phyloP scores from a whole-genome alignment of 1,140 invertebrate species.

The Theocolax elegans region DNA sequence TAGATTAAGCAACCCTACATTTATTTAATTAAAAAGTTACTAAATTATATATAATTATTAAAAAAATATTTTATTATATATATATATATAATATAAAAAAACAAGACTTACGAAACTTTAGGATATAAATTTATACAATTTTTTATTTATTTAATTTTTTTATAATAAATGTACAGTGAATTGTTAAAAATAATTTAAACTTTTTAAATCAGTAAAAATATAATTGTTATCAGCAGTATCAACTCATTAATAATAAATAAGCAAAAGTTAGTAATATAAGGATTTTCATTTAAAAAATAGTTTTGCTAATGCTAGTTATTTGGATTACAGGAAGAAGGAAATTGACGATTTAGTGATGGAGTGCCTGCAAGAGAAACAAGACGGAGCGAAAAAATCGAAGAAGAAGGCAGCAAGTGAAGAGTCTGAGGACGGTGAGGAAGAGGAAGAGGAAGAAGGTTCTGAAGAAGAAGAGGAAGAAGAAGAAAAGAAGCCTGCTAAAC shows the following conservation, averaged over 20 bases:
- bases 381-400: slow-evolving; percentile 67
- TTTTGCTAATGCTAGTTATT: background rate
- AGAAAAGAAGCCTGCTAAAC: slow-evolving; percentile 74
- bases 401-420: slow-evolving; percentile 69
- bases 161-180: too few relatives aligned
- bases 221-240: too few relatives aligned
- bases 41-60: background rate
- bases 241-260: too few relatives aligned
- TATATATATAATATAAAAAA: background rate
- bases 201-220: too few relatives aligned
- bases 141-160: too few relatives aligned
- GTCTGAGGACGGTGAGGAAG: slow-evolving; percentile 73
- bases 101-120: too few relatives aligned
- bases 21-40: background rate
- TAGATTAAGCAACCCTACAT: too few relatives aligned
- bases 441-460: slow-evolving; percentile 72
- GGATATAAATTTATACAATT: too few relatives aligned
- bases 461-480: slow-evolving; percentile 71
- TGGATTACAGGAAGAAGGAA: slow-evolving; percentile 78
- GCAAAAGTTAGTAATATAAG: too few relatives aligned
- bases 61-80: background rate
- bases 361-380: slow-evolving; percentile 73
- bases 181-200: too few relatives aligned
- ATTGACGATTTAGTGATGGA: slow-evolving; percentile 88
- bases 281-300: too few relatives aligned